Conservation (phyloP, 2,888 invertebrate genomes). For the Clusia tigrina region DNA sequence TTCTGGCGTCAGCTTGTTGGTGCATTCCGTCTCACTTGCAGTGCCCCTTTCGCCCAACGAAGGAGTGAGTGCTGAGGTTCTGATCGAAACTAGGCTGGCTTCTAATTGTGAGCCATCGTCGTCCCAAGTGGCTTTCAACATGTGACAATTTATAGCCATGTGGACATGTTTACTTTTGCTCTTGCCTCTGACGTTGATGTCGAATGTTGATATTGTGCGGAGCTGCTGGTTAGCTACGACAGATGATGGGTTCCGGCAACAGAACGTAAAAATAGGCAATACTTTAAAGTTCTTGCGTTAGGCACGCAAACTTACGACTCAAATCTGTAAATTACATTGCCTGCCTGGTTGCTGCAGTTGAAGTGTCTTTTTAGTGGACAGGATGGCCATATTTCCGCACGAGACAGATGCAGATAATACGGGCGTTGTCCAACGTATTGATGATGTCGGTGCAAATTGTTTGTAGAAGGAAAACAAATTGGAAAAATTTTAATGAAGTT, state of each 20-base stretch:
- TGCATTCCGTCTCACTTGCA: too few species aligned
- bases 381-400: neutral
- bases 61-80: neutral
- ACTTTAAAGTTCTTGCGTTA: neutral
- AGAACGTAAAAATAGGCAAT: neutral
- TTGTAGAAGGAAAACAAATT: too few species aligned
- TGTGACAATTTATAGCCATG: neutral
- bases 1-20: too few species aligned
- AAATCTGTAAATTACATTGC: neutral
- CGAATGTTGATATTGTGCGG: too few species aligned
- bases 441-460: too few species aligned
- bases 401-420: neutral
- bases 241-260: neutral
- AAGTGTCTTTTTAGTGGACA: neutral
- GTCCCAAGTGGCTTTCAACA: neutral
- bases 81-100: neutral
- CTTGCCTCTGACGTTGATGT: neutral
- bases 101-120: neutral
- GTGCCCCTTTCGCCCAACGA: too few species aligned
- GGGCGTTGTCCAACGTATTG: too few species aligned
- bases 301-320: neutral
- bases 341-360: neutral
- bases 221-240: too few species aligned
- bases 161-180: neutral
- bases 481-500: too few species aligned